Conservation (phyloP, 2,888 invertebrate species). For the Perizoma affinitatum region DNA sequence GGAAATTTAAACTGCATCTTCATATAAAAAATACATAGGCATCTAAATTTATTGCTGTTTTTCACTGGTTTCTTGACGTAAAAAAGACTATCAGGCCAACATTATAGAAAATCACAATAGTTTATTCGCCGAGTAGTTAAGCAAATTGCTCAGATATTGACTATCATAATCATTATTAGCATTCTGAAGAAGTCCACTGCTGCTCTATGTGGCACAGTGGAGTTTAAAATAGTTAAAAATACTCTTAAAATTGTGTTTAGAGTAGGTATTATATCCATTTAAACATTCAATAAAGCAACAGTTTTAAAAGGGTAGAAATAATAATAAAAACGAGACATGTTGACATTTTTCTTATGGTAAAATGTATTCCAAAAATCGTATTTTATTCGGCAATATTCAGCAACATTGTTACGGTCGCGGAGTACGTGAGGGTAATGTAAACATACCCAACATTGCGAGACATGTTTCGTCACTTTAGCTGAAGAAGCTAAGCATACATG, state of each 20-base stretch:
- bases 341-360: conserved; percentile 22
- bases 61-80: neutral
- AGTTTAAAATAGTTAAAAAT: too few relatives aligned
- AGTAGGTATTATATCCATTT: too few relatives aligned
- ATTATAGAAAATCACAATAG: conserved; percentile 4
- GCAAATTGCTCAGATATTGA: conserved; percentile 6
- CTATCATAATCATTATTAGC: too few relatives aligned
- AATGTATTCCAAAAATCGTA: conserved; percentile 61
- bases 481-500: conserved; percentile 58
- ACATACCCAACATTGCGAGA: conserved; percentile 58
- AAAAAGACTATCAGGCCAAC: neutral
- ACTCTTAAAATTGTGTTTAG: too few relatives aligned
- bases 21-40: too few relatives aligned
- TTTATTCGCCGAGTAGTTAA: conserved; percentile 5
- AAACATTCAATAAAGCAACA: too few relatives aligned
- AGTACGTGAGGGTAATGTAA: conserved; percentile 70
- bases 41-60: too few relatives aligned
- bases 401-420: conserved; percentile 37
- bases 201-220: too few relatives aligned
- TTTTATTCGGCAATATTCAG: conserved; percentile 60
- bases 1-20: too few relatives aligned
- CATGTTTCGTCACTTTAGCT: conserved; percentile 77
- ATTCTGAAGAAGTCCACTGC: too few relatives aligned
- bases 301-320: too few relatives aligned
- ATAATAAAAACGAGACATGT: neutral